phyloP scores from a whole-genome alignment of 1,140 invertebrate genomes.

The Propsilocerus akamusi region DNA sequence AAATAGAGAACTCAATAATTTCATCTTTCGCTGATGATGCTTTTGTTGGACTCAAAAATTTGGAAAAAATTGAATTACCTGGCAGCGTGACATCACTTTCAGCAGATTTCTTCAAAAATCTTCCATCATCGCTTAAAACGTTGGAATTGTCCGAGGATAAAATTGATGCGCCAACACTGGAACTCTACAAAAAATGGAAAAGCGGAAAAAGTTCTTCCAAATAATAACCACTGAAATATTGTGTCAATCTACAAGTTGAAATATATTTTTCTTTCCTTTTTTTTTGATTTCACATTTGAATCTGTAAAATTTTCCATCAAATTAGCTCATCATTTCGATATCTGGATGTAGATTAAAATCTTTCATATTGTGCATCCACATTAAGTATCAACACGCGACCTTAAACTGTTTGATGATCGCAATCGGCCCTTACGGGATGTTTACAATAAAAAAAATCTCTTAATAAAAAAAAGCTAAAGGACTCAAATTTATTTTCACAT shows the following conservation, averaged over 20 bases:
- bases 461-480: background rate
- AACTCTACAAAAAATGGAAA: too few species aligned
- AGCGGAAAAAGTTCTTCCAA: too few species aligned
- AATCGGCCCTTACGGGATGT: background rate
- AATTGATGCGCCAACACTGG: too few species aligned
- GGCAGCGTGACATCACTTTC: background rate
- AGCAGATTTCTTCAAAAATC: background rate
- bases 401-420: background rate
- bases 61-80: background rate
- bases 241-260: too few species aligned
- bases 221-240: too few species aligned
- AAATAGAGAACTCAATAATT: background rate
- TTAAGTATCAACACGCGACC: background rate
- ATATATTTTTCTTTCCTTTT: too few species aligned
- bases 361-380: background rate
- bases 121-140: too few species aligned
- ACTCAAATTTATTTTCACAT: slow-evolving; percentile 1
- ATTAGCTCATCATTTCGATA: slow-evolving; percentile 1
- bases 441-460: background rate
- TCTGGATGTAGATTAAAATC: slow-evolving; percentile 1
- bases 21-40: background rate
- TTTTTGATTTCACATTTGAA: too few species aligned
- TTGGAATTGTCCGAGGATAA: too few species aligned
- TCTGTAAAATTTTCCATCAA: slow-evolving; percentile 1
- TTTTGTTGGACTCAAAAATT: background rate